Percentiles rank a stretch among this genome's conserved stretches.
Conservation (phyloP, 2,888 invertebrate genomes). For the Boloria selene region DNA sequence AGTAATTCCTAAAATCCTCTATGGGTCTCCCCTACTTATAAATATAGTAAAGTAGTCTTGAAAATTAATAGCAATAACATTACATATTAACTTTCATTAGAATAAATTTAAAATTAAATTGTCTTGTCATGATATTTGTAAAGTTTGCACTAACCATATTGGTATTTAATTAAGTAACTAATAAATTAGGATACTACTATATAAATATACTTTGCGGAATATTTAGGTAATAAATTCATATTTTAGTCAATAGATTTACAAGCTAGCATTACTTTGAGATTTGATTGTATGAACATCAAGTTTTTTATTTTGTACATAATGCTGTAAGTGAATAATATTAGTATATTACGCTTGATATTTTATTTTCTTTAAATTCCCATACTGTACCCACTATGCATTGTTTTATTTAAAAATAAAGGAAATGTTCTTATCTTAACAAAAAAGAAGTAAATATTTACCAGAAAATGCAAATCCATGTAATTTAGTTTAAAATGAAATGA, state of each 20-base stretch:
- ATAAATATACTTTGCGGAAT: background rate
- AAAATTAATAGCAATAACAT: background rate
- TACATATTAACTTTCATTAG: background rate
- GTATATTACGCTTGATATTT: slow-evolving; percentile 28
- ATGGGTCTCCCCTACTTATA: too few relatives aligned
- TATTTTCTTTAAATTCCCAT: background rate
- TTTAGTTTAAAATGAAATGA: too few relatives aligned
- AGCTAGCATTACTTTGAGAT: background rate
- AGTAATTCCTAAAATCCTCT: too few relatives aligned
- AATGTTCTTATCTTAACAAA: background rate
- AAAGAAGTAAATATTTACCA: too few relatives aligned
- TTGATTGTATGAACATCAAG: slow-evolving; percentile 5
- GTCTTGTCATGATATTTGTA: slow-evolving; percentile 3
- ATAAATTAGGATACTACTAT: slow-evolving; percentile 5
- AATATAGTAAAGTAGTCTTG: too few relatives aligned
- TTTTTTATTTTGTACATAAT: slow-evolving; percentile 28
- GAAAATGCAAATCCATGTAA: too few relatives aligned
- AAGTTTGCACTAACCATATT: background rate
- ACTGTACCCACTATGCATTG: background rate
- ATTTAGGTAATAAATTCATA: background rate
- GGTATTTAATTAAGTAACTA: background rate
- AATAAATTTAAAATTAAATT: background rate
- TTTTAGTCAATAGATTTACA: slow-evolving; percentile 4
- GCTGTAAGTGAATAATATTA: slow-evolving; percentile 13
- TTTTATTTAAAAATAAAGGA: background rate